Percentiles rank a stretch among this genome's conserved stretches.
Evolutionary conservation across 2,113 vertebrate species (phyloP).

Genomic region (Gymnobelideus leadbeateri): DNA sequence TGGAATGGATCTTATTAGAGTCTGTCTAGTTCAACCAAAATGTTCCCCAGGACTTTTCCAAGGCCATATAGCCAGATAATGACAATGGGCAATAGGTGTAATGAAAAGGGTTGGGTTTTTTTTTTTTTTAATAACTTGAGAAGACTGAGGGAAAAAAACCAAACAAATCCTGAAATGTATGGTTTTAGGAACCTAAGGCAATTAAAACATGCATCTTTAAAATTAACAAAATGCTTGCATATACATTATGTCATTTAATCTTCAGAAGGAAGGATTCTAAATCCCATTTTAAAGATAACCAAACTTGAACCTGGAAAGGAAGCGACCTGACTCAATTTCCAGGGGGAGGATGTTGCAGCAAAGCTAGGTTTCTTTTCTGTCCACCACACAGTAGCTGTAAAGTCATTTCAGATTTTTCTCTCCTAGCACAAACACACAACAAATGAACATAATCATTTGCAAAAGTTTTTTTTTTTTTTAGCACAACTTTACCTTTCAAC

Average conservation of each 20-base stretch:
- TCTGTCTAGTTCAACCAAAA: neutral
- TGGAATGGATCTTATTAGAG: neutral
- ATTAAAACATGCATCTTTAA: neutral
- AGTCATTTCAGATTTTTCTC: neutral
- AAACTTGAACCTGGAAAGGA: slow-evolving; percentile 8
- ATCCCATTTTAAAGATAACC: neutral
- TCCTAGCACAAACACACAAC: neutral
- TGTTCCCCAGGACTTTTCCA: neutral
- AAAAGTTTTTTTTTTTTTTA: neutral
- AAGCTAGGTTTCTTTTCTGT: neutral
- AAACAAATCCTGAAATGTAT: neutral
- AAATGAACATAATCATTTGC: neutral
- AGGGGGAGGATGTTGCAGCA: neutral
- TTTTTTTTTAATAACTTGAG: neutral
- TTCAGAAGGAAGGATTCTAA: neutral
- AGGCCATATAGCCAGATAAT: neutral
- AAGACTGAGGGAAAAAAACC: neutral
- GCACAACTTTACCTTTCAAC: neutral
- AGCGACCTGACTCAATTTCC: accelerated
- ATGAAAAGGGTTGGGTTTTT: neutral
- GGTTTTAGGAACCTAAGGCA: neutral
- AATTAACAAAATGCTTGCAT: neutral
- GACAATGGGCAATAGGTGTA: neutral
- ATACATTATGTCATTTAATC: neutral
- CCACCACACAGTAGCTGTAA: neutral